These are phyloP conservation scores for Euschistus heros DNA, from an alignment of 1,140 invertebrate species.

Conservation along the genomic window DNA sequence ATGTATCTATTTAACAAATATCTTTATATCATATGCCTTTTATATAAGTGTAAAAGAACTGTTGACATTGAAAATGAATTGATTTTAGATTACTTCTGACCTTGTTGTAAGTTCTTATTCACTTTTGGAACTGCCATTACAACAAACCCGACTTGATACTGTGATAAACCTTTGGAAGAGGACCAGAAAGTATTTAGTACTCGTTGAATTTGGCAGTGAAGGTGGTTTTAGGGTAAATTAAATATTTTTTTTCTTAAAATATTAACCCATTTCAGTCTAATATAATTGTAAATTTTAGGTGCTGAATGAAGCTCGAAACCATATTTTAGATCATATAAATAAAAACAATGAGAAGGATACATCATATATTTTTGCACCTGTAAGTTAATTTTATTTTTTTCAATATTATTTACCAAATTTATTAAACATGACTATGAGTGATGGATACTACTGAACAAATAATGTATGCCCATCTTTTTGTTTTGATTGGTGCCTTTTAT, in stretches of 20 bases:
- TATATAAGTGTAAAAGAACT: not conserved
- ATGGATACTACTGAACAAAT: too few species aligned
- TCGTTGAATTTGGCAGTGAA: conserved; percentile 74
- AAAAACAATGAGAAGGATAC: not conserved
- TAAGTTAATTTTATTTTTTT: not conserved
- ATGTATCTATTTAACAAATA: conserved; percentile 35
- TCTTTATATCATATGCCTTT: not conserved
- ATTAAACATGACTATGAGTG: too few species aligned
- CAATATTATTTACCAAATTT: too few species aligned
- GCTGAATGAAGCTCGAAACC: conserved; percentile 54
- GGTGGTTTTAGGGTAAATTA: conserved; percentile 56
- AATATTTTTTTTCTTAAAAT: conserved; percentile 19
- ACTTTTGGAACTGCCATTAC: conserved; percentile 64
- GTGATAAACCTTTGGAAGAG: conserved; percentile 76
- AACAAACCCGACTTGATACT: conserved; percentile 52
- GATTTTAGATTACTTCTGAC: conserved; percentile 57
- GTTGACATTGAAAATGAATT: not conserved
- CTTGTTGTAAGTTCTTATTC: conserved; percentile 71
- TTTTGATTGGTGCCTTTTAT: too few species aligned
- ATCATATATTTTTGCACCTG: conserved; percentile 1
- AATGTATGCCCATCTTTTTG: not conserved
- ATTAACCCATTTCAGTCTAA: not conserved
- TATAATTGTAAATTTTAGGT: conserved; percentile 35
- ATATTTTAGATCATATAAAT: not conserved
- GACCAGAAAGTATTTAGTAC: conserved; percentile 66